Base-by-base conservation (phyloP, 2,113 vertebrate species). In the Podocnemis expansa region DNA sequence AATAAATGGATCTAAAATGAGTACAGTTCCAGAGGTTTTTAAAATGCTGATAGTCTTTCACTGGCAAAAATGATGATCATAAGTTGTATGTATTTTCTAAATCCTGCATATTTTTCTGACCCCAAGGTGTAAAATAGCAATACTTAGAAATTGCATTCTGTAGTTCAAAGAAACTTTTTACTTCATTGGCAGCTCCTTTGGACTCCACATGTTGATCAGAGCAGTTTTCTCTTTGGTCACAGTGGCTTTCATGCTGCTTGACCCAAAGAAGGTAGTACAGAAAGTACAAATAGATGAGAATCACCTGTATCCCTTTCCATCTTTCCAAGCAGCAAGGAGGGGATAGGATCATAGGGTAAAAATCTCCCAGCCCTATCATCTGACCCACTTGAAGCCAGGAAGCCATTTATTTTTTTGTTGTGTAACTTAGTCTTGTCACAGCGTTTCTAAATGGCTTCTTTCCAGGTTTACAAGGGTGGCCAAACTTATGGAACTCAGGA, bases 111-210 rank as follows among this genome's bases (percentile, higher is more conserved):
- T 67, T 90, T 78, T 54, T 54, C 21, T 82, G 19, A 27, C 54
- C 12, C 43, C 78, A 25, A 6, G 47, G 0, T 12, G 38, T 45
- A 16, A 14, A 12, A 54, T 9, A 49, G 24, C 14, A 76, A 24
- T 4, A 4, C 25, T 91, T 10, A 85, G 45, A 27, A 82, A 2
- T 41, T 19, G 3, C 38, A 4, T 43, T 31, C 41, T 14, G 7
- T 5, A 0, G 41, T 38, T 7, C 60, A n/a, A 34, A n/a, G 63
- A 70, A 70, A 70, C 63, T 22, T 78, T 7, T 4, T 10, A 6
- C 22, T 55, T 38, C 0, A 2, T 55, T 56, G 29, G 38, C 1
- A 9, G 1, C 79, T 34, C 25, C 29, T 86, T 2, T 4, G 1
- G 2, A 12, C 43, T 29, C 22, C 22, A 47, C 17, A 7, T 11